Evolutionary conservation across 2,797 vertebrate species (phyloP), one percentile per base, ranked within the genome.

Genomic region (Microcaecilia unicolor): DNA sequence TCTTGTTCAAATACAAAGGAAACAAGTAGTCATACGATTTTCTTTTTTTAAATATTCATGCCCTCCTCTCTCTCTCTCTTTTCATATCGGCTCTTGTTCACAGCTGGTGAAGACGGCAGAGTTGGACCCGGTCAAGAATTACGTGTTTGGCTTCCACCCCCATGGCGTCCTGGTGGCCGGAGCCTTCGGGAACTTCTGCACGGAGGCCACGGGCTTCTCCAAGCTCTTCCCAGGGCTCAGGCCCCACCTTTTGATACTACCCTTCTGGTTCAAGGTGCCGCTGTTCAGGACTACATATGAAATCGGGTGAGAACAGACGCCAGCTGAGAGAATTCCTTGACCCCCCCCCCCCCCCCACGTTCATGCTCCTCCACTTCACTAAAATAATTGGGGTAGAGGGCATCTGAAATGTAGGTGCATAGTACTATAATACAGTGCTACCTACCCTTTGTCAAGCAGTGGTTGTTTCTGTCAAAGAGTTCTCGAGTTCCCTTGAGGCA

Each of bases 241-340:
- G 2, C 55, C 79, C 1, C 74, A 84, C 29, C 67, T 89, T 22
- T 74, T 89, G 26, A 80, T 81, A 78, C 62, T 87, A n/a, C 84
- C 83, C 1, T 81, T 80, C 66, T 83, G 84, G 76, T 87, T 90
- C 75, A 56, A 65, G 9, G 47, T 86, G 1, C 86, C 84, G 1
- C 44, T 88, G 43, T 89, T 87, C 59, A 61, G 9, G 84, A 89
- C 14, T 86, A 86, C 73, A 76, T 87, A 82, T 83, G 84, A 60
- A 27, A 27, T 76, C 72, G 49, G 81, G 84, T 87, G 46, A 58
- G 54, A 3, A 12, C n/a, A n/a, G n/a, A n/a, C n/a, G n/a, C n/a
- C n/a, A n/a, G n/a, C n/a, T n/a, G n/a, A n/a, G n/a, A n/a, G n/a
- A n/a, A n/a, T n/a, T n/a, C n/a, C n/a, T n/a, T n/a, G n/a, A n/a